These are phyloP conservation scores for Ornithoptera priamus DNA, from an alignment of 2,888 invertebrate species.

Conservation along the genomic window DNA sequence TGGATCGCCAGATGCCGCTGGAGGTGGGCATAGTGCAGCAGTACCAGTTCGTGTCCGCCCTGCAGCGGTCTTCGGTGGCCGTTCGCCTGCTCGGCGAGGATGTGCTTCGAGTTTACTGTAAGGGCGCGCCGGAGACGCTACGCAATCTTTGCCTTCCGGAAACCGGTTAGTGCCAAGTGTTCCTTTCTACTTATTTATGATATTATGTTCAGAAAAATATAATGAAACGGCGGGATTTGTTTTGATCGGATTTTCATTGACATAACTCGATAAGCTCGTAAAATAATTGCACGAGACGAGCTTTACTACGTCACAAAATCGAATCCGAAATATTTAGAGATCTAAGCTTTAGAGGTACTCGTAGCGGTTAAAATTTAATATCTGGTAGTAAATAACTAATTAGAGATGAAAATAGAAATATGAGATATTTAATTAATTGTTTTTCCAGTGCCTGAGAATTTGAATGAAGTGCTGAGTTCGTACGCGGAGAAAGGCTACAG, in stretches of 20 bases:
- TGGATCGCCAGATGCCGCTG: slow-evolving; percentile 59
- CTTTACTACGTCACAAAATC: too few relatives aligned
- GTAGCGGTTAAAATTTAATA: background rate
- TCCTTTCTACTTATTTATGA: background rate
- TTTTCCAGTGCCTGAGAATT: slow-evolving; percentile 86
- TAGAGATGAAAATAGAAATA: background rate
- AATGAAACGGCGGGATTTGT: background rate
- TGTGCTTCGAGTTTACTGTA: slow-evolving; percentile 90
- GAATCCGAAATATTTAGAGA: too few relatives aligned
- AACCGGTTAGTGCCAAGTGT: slow-evolving; percentile 69
- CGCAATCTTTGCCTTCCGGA: slow-evolving; percentile 86
- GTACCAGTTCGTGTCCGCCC: slow-evolving; percentile 91
- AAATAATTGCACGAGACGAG: too few relatives aligned
- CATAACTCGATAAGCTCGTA: too few relatives aligned
- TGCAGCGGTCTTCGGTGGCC: slow-evolving; percentile 95
- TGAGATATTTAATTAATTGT: background rate
- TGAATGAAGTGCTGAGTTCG: slow-evolving; percentile 86
- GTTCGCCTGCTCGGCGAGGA: slow-evolving; percentile 86
- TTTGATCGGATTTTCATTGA: too few relatives aligned
- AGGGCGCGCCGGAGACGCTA: slow-evolving; percentile 97
- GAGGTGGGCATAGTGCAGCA: slow-evolving; percentile 92
- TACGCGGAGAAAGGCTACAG: slow-evolving; percentile 96
- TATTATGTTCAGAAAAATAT: background rate
- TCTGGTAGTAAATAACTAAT: background rate
- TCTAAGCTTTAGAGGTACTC: too few relatives aligned